These are phyloP conservation scores for Stramonita haemastoma DNA, from an alignment of 2,888 invertebrate species.

Conservation along the genomic window DNA sequence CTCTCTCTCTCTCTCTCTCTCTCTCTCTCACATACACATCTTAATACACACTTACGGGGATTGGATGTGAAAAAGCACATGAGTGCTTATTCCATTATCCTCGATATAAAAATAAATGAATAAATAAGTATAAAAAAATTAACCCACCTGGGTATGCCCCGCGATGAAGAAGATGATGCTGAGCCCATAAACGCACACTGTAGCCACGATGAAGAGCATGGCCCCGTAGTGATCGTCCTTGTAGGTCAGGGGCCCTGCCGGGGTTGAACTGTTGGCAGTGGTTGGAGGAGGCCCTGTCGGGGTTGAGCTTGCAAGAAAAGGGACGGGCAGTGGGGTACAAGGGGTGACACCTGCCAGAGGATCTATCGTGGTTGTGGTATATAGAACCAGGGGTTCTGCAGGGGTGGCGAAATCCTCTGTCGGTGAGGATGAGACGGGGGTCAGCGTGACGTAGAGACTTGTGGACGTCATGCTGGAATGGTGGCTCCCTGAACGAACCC, in stretches of 20 bases:
- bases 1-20: too few relatives aligned
- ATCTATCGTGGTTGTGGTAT: background rate
- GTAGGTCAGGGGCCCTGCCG: background rate
- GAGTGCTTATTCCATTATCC: too few relatives aligned
- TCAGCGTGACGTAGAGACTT: background rate
- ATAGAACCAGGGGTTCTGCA: background rate
- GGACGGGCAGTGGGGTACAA: background rate
- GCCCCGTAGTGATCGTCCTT: constrained; percentile 46
- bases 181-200: constrained; percentile 53
- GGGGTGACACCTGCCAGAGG: background rate
- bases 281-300: background rate
- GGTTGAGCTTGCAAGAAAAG: background rate
- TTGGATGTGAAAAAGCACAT: too few relatives aligned
- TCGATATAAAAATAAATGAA: too few relatives aligned
- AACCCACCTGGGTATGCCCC: constrained; percentile 52
- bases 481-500: background rate
- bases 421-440: background rate
- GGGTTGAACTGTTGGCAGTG: background rate
- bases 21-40: too few relatives aligned
- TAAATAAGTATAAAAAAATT: too few relatives aligned
- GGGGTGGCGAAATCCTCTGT: background rate
- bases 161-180: constrained; percentile 58
- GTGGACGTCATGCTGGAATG: background rate
- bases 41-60: too few relatives aligned
- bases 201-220: constrained; percentile 52